Percentiles rank a stretch among this genome's conserved stretches.
Evolutionary conservation across 2,113 vertebrate species (phyloP).

Genomic region (Pungitius pungitius): DNA sequence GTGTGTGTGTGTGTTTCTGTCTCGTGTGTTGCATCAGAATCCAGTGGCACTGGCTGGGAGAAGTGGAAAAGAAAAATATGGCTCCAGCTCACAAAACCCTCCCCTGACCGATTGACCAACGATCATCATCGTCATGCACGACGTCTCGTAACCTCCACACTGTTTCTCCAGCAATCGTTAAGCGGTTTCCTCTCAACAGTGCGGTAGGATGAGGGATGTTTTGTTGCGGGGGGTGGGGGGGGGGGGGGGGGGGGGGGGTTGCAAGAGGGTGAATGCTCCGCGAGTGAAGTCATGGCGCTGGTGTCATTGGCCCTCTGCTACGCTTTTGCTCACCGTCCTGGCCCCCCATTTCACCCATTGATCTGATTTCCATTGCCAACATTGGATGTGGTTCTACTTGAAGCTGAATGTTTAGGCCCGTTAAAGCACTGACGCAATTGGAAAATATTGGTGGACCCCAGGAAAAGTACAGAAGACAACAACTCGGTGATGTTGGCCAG

Average conservation of each 20-base stretch:
- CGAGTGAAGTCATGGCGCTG: conserved; percentile 74
- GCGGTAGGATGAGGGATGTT: conserved; percentile 56
- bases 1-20: conserved; percentile 32
- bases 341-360: conserved; percentile 75
- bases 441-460: conserved; percentile 66
- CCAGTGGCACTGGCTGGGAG: conserved; percentile 8
- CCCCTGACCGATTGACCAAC: conserved; percentile 11
- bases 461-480: conserved; percentile 58
- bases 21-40: conserved; percentile 25
- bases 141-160: conserved; percentile 21
- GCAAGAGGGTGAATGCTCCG: conserved; percentile 69
- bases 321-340: conserved; percentile 73
- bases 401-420: conserved; percentile 65
- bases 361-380: conserved; percentile 72
- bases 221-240: conserved; percentile 46
- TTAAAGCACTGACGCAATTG: conserved; percentile 66
- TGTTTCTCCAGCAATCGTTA: conserved; percentile 52
- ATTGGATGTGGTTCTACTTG: conserved; percentile 71
- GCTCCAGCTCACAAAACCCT: conserved; percentile 1
- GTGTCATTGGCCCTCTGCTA: conserved; percentile 73
- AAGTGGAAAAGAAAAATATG: conserved; percentile 35
- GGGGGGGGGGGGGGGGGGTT: no score
- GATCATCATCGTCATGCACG: conserved; percentile 16
- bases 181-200: conserved; percentile 69
- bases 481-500: conserved; percentile 54